Conservation (phyloP, 2,888 invertebrate species). For the Heliconius aoede region DNA sequence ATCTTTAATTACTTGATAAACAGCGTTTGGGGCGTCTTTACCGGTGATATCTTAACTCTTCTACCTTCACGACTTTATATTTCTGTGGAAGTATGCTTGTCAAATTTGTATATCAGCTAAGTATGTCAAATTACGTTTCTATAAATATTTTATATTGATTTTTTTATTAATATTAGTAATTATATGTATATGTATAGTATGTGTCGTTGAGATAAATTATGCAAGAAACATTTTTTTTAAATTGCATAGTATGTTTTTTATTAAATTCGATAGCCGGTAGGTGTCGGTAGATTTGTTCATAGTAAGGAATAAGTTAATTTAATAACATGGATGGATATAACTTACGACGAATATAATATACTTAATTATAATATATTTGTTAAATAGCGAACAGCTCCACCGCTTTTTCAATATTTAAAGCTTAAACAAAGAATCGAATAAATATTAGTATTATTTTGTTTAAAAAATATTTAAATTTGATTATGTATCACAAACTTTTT, state of each 20-base stretch:
- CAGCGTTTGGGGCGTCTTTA: constrained; percentile 41
- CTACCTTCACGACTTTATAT: constrained; percentile 11
- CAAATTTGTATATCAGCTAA: not conserved
- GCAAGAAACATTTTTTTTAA: not conserved
- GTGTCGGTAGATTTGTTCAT: not conserved
- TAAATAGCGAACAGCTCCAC: not conserved
- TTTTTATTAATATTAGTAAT: too few species aligned
- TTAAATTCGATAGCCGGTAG: too few species aligned
- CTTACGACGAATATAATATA: too few species aligned
- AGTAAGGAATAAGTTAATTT: not conserved
- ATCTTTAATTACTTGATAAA: constrained; percentile 62
- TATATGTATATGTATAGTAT: too few species aligned
- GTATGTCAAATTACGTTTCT: not conserved
- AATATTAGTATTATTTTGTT: not conserved
- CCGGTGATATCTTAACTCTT: constrained; percentile 8
- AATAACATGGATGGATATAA: not conserved
- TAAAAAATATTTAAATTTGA: too few species aligned
- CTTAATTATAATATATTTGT: too few species aligned
- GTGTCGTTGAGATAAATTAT: too few species aligned
- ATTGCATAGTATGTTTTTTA: not conserved
- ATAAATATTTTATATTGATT: not conserved
- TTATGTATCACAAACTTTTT: too few species aligned
- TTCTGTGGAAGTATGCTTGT: not conserved
- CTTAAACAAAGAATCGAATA: not conserved
- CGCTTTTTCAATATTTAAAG: not conserved